These are phyloP conservation scores for Scrobipalpa costella DNA, from an alignment of 2,888 invertebrate genomes.

Conservation along the genomic window DNA sequence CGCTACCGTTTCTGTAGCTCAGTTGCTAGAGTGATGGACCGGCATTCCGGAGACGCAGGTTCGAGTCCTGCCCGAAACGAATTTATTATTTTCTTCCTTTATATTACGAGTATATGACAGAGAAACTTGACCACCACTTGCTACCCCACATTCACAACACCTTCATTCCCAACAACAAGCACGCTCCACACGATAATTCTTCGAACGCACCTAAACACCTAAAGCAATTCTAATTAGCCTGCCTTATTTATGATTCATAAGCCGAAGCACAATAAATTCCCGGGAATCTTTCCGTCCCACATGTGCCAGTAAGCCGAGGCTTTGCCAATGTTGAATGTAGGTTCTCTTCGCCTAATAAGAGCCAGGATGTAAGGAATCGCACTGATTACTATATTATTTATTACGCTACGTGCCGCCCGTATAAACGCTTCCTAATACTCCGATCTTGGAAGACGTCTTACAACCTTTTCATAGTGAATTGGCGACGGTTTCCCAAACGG, in stretches of 20 bases:
- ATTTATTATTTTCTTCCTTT: too few relatives aligned
- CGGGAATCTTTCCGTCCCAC: slow-evolving; percentile 77
- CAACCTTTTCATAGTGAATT: slow-evolving; percentile 56
- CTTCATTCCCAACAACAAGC: slow-evolving; percentile 12
- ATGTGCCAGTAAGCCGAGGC: slow-evolving; percentile 76
- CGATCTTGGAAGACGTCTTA: slow-evolving; percentile 61
- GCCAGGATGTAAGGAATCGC: slow-evolving; percentile 80
- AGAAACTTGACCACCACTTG: neutral
- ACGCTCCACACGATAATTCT: slow-evolving; percentile 21
- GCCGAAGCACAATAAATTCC: slow-evolving; percentile 79
- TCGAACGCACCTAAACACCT: slow-evolving; percentile 44
- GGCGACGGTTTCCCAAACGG: slow-evolving; percentile 19
- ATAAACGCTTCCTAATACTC: slow-evolving; percentile 79
- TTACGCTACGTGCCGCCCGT: slow-evolving; percentile 79
- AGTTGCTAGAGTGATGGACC: too few relatives aligned
- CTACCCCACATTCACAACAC: neutral
- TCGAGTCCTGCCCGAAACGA: too few relatives aligned
- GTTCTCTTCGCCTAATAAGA: slow-evolving; percentile 75
- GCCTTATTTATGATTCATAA: slow-evolving; percentile 80
- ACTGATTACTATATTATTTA: slow-evolving; percentile 81
- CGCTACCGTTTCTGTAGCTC: too few relatives aligned
- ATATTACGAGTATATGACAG: too few relatives aligned
- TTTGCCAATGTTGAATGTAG: slow-evolving; percentile 80
- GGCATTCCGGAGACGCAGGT: too few relatives aligned
- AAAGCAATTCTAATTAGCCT: slow-evolving; percentile 76